These are phyloP conservation scores for Spodoptera litura DNA, from an alignment of 1,140 invertebrate species.

Conservation along the genomic window DNA sequence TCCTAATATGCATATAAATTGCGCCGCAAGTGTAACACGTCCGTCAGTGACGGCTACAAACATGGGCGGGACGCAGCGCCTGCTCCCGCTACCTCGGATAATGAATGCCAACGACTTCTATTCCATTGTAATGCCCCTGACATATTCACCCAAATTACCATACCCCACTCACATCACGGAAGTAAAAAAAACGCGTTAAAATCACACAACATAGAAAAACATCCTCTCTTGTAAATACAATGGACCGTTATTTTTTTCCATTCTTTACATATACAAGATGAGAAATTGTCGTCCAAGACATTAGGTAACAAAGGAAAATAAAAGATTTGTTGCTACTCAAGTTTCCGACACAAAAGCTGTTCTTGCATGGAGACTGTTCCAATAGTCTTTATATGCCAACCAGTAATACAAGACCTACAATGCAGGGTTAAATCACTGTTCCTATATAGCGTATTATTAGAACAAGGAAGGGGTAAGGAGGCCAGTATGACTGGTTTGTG, in stretches of 20 bases:
- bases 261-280: constrained; percentile 18
- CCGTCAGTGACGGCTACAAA: constrained; percentile 51
- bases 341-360: constrained; percentile 51
- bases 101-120: constrained; percentile 56
- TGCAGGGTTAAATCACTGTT: constrained; percentile 44
- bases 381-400: constrained; percentile 39
- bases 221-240: constrained; percentile 1
- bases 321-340: constrained; percentile 55
- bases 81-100: constrained; percentile 45
- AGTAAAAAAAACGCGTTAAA: constrained; percentile 10
- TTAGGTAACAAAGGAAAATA: constrained; percentile 55
- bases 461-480: constrained; percentile 21
- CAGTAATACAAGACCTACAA: constrained; percentile 34
- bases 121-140: constrained; percentile 55
- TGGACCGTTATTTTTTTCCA: neutral
- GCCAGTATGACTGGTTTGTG: constrained; percentile 39
- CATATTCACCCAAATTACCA: constrained; percentile 52
- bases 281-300: constrained; percentile 47
- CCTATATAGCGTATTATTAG: neutral
- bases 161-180: neutral
- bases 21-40: constrained; percentile 44
- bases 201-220: constrained; percentile 8
- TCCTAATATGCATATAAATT: neutral
- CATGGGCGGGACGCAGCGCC: constrained; percentile 46
- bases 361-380: constrained; percentile 47